phyloP scores from a whole-genome alignment of 1,140 invertebrate genomes.

The Temnothorax longispinosus region DNA sequence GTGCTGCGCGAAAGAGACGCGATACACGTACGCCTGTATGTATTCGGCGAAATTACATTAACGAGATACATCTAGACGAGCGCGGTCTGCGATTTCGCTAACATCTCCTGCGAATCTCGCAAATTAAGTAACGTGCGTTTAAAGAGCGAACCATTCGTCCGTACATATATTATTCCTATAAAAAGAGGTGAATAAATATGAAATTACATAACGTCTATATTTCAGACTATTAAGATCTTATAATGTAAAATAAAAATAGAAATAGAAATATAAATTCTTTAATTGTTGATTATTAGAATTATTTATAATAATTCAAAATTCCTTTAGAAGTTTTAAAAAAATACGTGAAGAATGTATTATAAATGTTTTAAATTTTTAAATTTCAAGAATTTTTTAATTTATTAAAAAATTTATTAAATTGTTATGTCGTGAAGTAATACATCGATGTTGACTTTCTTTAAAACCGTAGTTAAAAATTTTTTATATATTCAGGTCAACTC shows the following conservation, averaged over 20 bases:
- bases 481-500: not conserved
- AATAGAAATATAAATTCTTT: not conserved
- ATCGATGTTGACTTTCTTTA: not conserved
- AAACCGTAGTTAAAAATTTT: not conserved
- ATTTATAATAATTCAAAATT: not conserved
- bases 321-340: not conserved
- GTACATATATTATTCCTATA: not conserved
- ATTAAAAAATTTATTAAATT: not conserved
- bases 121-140: slow-evolving; percentile 45
- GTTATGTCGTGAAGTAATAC: not conserved
- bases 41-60: slow-evolving; percentile 50
- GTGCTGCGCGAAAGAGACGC: slow-evolving; percentile 36
- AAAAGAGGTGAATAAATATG: not conserved
- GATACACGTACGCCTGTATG: not conserved
- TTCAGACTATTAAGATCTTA: not conserved
- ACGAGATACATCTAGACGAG: slow-evolving; percentile 38
- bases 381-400: not conserved
- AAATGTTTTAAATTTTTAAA: not conserved
- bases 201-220: not conserved
- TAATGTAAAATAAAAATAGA: not conserved
- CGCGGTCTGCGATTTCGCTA: slow-evolving; percentile 15
- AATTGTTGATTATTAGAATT: not conserved
- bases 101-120: slow-evolving; percentile 17
- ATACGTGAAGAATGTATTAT: not conserved
- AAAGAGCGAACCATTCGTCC: slow-evolving; percentile 23